A percentile compares a stretch with the other conserved stretches of the same genome.
Evolutionary conservation across 2,888 invertebrate genomes (phyloP).

Genomic region (Petrolisthes cinctipes): DNA sequence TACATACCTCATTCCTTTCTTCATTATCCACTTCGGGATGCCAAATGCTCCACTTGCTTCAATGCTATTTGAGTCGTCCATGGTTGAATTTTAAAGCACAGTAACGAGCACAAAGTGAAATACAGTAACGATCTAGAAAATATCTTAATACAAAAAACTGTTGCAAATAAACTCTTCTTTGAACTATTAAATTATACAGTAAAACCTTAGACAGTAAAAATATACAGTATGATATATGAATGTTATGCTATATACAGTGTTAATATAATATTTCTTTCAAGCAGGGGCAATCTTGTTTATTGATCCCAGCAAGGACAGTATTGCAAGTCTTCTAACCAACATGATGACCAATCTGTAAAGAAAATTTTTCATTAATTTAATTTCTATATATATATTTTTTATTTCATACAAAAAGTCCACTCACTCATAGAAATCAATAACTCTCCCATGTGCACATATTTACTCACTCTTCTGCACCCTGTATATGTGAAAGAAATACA

Average conservation of each 20-base stretch:
- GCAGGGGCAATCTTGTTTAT: conserved; percentile 55
- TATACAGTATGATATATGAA: not conserved
- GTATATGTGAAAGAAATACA: too few species aligned
- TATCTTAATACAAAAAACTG: too few species aligned
- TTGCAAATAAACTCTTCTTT: too few species aligned
- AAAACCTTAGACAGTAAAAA: not conserved
- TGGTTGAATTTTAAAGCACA: not conserved
- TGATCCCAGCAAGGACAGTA: conserved; percentile 43
- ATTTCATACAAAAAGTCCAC: too few species aligned
- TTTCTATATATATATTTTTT: too few species aligned
- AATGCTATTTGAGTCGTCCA: conserved; percentile 34
- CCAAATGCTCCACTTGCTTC: conserved; percentile 43
- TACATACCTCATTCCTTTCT: conserved; percentile 45
- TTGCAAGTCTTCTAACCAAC: conserved; percentile 33
- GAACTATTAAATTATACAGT: too few species aligned
- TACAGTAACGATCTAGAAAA: too few species aligned
- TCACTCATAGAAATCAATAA: too few species aligned
- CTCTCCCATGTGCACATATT: too few species aligned
- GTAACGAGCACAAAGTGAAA: too few species aligned
- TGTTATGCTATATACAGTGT: not conserved
- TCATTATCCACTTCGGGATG: conserved; percentile 52
- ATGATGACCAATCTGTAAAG: conserved; percentile 48
- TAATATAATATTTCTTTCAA: conserved; percentile 11
- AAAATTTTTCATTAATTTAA: not conserved
- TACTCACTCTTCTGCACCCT: too few species aligned